Conservation (phyloP, 1,140 invertebrate species). For the Lethrus apterus region DNA sequence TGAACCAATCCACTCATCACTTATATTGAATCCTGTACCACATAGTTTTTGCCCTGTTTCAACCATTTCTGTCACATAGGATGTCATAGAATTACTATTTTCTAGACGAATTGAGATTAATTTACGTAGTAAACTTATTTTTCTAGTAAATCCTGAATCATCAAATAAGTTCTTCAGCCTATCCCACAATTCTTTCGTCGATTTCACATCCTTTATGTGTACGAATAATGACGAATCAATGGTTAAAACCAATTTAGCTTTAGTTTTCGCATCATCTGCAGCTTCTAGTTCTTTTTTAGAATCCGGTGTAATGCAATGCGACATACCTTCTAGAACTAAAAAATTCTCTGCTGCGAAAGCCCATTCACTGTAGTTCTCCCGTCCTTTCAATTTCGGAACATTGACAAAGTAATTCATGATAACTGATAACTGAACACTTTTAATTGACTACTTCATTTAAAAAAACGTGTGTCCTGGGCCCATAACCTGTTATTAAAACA, state of each 20-base stretch:
- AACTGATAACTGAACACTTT: slow-evolving; percentile 7
- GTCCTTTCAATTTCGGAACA: slow-evolving; percentile 25
- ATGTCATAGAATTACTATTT: slow-evolving; percentile 23
- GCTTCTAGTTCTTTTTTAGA: slow-evolving; percentile 21
- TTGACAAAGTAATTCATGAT: slow-evolving; percentile 18
- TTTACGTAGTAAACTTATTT: slow-evolving; percentile 27
- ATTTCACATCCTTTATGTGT: slow-evolving; percentile 30
- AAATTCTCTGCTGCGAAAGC: slow-evolving; percentile 28
- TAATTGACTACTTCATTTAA: not conserved
- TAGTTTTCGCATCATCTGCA: slow-evolving; percentile 20
- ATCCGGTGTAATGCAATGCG: slow-evolving; percentile 16
- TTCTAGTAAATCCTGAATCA: slow-evolving; percentile 26
- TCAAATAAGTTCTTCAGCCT: slow-evolving; percentile 29
- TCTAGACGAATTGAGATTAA: slow-evolving; percentile 29
- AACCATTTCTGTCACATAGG: slow-evolving; percentile 25
- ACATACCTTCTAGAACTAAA: slow-evolving; percentile 23
- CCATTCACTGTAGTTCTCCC: slow-evolving; percentile 31
- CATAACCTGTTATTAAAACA: slow-evolving; percentile 23
- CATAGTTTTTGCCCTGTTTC: slow-evolving; percentile 21
- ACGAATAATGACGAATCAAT: slow-evolving; percentile 34
- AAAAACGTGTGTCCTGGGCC: slow-evolving; percentile 13
- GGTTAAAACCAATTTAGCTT: slow-evolving; percentile 34
- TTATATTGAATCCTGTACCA: slow-evolving; percentile 27
- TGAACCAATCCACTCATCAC: slow-evolving; percentile 36
- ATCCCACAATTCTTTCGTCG: slow-evolving; percentile 30